A percentile compares a stretch with the other conserved stretches of the same genome.
These are phyloP conservation scores for Phrynocephalus forsythii DNA, from an alignment of 2,797 vertebrate genomes.

Conservation along the genomic window DNA sequence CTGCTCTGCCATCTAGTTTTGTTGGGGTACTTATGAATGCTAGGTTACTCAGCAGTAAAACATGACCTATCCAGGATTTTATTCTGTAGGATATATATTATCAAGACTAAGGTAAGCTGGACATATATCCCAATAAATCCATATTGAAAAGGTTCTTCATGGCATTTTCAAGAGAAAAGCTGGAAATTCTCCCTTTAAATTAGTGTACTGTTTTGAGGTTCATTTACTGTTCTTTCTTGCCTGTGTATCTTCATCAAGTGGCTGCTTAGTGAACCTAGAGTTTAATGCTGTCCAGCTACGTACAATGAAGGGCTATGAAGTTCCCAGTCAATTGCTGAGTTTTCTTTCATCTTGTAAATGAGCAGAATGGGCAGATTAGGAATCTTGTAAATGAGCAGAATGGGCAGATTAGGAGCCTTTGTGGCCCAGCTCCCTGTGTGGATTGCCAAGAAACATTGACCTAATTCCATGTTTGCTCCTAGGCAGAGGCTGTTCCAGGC, in stretches of 20 bases:
- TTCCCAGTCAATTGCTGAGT: too few species aligned
- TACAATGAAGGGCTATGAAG: not conserved
- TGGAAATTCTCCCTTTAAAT: not conserved
- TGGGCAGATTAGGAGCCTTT: not conserved
- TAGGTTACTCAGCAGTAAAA: not conserved
- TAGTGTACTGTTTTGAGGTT: not conserved
- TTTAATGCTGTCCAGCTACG: not conserved
- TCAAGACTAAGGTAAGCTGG: not conserved
- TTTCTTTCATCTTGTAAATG: not conserved
- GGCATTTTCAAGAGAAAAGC: not conserved
- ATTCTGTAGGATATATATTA: not conserved
- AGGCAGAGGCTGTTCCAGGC: slow-evolving; percentile 84
- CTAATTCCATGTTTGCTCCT: slow-evolving; percentile 42
- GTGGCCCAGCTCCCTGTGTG: not conserved
- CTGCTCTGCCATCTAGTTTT: not conserved
- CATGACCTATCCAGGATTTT: too few species aligned
- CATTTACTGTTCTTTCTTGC: not conserved
- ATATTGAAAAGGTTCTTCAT: not conserved
- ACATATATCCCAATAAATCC: not conserved
- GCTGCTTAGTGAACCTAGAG: not conserved
- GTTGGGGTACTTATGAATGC: not conserved
- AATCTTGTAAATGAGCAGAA: not conserved
- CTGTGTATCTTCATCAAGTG: not conserved
- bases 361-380: not conserved
- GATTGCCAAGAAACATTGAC: not conserved